Conservation (phyloP, 1,140 invertebrate genomes). For the Apolygus lucorum region DNA sequence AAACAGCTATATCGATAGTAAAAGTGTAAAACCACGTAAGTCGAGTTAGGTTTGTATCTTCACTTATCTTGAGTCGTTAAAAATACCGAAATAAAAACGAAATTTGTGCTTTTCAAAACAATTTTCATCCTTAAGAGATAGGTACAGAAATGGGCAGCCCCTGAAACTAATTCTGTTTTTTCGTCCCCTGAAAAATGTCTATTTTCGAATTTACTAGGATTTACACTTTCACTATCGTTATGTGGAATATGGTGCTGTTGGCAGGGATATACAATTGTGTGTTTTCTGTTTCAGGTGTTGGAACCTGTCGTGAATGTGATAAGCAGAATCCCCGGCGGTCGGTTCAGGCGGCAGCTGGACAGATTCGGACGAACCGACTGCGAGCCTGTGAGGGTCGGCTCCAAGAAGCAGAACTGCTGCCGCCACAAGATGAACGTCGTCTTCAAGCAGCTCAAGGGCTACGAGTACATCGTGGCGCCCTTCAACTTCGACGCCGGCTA, state of each 20-base stretch:
- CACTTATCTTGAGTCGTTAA: too few species aligned
- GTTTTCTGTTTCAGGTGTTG: background rate
- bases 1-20: too few species aligned
- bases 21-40: too few species aligned
- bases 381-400: background rate
- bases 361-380: conserved; percentile 7
- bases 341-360: background rate
- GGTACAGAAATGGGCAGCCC: too few species aligned
- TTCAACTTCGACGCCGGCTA: conserved; percentile 62
- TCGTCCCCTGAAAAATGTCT: too few species aligned
- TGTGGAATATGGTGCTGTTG: background rate
- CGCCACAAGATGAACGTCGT: conserved; percentile 54
- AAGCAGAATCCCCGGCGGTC: background rate
- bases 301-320: conserved; percentile 12
- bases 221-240: too few species aligned
- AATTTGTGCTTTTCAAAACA: too few species aligned
- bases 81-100: too few species aligned
- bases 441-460: conserved; percentile 57
- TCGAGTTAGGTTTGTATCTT: too few species aligned
- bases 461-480: conserved; percentile 60
- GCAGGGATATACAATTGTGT: background rate
- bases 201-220: too few species aligned
- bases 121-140: too few species aligned
- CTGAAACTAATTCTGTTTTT: too few species aligned
- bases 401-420: conserved; percentile 46